Conservation (phyloP, 2,797 vertebrate species). For the Calcarius lapponicus region DNA sequence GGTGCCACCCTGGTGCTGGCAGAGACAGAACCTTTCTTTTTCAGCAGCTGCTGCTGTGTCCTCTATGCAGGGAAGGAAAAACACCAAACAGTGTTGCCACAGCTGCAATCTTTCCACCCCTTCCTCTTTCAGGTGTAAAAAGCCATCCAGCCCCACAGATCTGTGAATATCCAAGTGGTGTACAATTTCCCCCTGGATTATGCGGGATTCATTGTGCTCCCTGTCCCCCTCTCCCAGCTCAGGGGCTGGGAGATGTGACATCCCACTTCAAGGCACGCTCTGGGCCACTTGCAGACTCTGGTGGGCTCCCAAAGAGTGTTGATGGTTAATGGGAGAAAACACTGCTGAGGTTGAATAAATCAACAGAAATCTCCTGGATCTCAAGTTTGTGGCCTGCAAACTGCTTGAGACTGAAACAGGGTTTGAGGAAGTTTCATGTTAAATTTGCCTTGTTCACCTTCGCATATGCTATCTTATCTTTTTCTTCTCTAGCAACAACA, state of each 20-base stretch:
- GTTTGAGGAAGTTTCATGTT: not conserved
- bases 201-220: no score
- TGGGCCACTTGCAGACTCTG: not conserved
- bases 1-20: not conserved
- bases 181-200: no score
- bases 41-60: not conserved
- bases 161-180: no score
- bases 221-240: no score
- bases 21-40: not conserved
- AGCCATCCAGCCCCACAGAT: not conserved
- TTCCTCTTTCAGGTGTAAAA: not conserved
- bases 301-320: not conserved
- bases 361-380: not conserved
- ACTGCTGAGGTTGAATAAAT: not conserved
- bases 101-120: not conserved
- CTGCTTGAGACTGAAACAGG: not conserved
- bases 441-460: not conserved
- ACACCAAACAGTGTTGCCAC: not conserved
- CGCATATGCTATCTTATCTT: not conserved
- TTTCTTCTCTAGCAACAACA: not conserved
- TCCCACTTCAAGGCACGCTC: no score
- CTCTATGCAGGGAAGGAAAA: not conserved
- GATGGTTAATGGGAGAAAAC: not conserved
- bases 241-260: no score
- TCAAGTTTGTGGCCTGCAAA: fast-evolving